Evolutionary conservation across 2,113 vertebrate species (phyloP).

Genomic region (Microtus montanus): DNA sequence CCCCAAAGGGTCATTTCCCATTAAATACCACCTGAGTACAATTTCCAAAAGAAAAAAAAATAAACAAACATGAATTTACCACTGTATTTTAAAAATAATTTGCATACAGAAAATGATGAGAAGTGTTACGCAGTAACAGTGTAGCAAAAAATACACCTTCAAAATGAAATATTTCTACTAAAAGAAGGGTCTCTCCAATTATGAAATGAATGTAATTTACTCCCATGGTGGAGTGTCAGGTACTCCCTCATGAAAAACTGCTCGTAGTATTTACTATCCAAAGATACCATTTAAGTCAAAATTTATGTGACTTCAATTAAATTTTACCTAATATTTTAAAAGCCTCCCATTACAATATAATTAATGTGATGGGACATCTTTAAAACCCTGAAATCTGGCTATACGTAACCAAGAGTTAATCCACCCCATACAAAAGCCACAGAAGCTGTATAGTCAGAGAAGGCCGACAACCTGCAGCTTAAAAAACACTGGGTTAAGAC

Average conservation of each 20-base stretch:
- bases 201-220: constrained; percentile 82
- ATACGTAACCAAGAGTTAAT: constrained; percentile 56
- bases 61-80: constrained; percentile 80
- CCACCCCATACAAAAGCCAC: constrained; percentile 69
- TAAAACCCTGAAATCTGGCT: constrained; percentile 51
- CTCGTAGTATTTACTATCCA: constrained; percentile 45
- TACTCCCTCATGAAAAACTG: constrained; percentile 63
- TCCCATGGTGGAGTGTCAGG: constrained; percentile 60
- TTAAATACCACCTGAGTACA: constrained; percentile 80
- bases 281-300: constrained; percentile 42
- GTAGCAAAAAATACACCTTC: constrained; percentile 77
- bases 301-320: constrained; percentile 73
- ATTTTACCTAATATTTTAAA: constrained; percentile 61
- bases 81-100: constrained; percentile 83
- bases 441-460: constrained; percentile 66
- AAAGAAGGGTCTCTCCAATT: constrained; percentile 76
- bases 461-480: constrained; percentile 68
- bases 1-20: constrained; percentile 80
- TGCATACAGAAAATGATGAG: constrained; percentile 75
- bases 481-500: constrained; percentile 73
- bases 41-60: constrained; percentile 73
- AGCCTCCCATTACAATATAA: constrained; percentile 51
- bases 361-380: constrained; percentile 59
- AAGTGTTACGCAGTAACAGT: constrained; percentile 77
- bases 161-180: constrained; percentile 76